A percentile compares a stretch with the other conserved stretches of the same genome.
Conservation (phyloP, 2,113 vertebrate species). For the Mustelus asterias region DNA sequence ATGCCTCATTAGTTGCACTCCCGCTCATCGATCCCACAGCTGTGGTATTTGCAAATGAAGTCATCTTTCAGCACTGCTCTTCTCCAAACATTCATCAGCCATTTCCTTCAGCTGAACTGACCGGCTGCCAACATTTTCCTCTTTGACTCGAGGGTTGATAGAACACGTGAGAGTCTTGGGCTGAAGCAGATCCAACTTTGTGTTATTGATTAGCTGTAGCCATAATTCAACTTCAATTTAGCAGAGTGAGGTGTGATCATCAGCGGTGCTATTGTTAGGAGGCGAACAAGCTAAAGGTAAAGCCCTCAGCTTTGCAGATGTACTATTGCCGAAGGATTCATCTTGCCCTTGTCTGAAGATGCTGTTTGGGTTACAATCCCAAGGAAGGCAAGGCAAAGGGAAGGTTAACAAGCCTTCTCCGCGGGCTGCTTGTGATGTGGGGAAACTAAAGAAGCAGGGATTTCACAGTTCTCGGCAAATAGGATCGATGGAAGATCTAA, state of each 20-base stretch:
- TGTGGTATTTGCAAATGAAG: constrained; percentile 21
- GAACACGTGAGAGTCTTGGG: background rate
- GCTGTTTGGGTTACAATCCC: background rate
- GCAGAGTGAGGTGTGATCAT: background rate
- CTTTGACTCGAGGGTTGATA: background rate
- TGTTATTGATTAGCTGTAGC: background rate
- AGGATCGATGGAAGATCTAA: background rate
- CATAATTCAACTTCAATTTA: background rate
- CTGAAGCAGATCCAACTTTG: background rate
- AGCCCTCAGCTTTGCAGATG: no score
- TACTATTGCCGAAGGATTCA: background rate
- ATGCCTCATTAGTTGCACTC: constrained; percentile 43
- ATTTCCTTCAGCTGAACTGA: background rate
- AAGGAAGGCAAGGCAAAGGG: background rate
- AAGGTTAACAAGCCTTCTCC: background rate
- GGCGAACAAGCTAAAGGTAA: no score
- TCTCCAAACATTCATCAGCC: background rate
- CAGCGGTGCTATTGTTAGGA: no score
- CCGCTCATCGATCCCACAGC: constrained; percentile 42
- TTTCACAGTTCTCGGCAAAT: no score
- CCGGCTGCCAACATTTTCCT: background rate
- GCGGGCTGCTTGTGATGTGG: background rate
- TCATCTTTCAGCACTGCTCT: background rate
- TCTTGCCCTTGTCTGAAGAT: background rate
- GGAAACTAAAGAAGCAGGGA: background rate